Evolutionary conservation across 1,140 invertebrate species (phyloP), one percentile per base, ranked within the genome.

Genomic region (Matsumurasca onukii): DNA sequence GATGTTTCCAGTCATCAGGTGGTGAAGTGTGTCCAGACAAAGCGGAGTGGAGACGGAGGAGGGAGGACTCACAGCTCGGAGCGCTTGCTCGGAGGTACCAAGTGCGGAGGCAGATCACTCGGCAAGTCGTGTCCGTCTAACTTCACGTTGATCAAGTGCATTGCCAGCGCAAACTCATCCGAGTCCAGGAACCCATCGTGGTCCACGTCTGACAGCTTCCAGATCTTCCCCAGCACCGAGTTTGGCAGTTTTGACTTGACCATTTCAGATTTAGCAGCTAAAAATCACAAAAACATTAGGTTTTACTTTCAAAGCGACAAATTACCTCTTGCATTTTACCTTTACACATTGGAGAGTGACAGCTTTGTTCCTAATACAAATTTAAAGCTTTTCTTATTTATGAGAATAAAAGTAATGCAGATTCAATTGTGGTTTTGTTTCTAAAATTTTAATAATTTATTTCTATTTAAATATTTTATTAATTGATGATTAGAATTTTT

Each of bases 221-320:
- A 99, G 73, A 98, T 93, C 84, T 98, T 99, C 64, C 94, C 95
- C 68, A 99, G 86, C 27, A 99, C 95, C 24, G 91, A 91, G 80
- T 99, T 99, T 0, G 98, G 98, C 73, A 99, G 83, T 82, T 99
- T 99, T 0, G 97, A 98, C 82, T 98, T 99, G 34, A 99, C 88
- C 92, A 99, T 96, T 83, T 99, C 95, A 17, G 88, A 86, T 84
- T 98, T 99, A 55, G 96, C 97, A 76, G 91, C 92, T 89, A 82
- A 71, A 71, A 49, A 67, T 31, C 20, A 48, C 63, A 48, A 9
- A 59, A 29, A 17, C 17, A 9, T 39, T 39, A 39, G 34, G n/a
- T n/a, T n/a, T n/a, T n/a, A n/a, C n/a, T n/a, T n/a, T n/a, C n/a
- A n/a, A n/a, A n/a, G n/a, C n/a, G n/a, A n/a, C n/a, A n/a, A n/a